Conservation (phyloP, 2,888 invertebrate genomes). For the Eilema depressum region DNA sequence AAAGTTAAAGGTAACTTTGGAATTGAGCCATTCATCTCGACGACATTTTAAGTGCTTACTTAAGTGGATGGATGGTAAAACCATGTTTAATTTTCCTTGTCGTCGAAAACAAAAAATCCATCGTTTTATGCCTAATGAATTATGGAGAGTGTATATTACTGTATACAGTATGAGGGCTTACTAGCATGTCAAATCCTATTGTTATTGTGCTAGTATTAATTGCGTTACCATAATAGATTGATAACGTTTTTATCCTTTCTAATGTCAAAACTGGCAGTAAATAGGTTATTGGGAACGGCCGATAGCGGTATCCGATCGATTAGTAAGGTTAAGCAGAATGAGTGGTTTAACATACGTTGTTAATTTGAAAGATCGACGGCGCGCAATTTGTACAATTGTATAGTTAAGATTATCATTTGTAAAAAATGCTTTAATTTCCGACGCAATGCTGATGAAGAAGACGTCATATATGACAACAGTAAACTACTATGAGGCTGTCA, state of each 20-base stretch:
- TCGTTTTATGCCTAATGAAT: constrained; percentile 15
- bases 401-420: not conserved
- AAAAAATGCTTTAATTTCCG: not conserved
- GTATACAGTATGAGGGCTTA: not conserved
- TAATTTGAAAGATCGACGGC: not conserved
- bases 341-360: not conserved
- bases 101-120: constrained; percentile 14
- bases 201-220: too few species aligned
- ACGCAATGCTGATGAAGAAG: not conserved
- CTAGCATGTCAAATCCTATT: too few species aligned
- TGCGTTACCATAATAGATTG: too few species aligned
- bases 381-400: too few species aligned
- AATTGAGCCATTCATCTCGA: constrained; percentile 72
- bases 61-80: constrained; percentile 68
- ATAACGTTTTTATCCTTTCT: too few species aligned
- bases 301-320: not conserved
- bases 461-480: not conserved
- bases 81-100: constrained; percentile 65
- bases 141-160: not conserved
- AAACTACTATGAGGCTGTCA: not conserved
- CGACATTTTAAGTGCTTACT: constrained; percentile 78
- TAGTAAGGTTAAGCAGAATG: not conserved
- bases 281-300: too few species aligned
- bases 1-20: constrained; percentile 63
- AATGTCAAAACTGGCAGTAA: too few species aligned